These are phyloP conservation scores for Morinoia aosen DNA, from an alignment of 2,888 invertebrate species.

Conservation along the genomic window DNA sequence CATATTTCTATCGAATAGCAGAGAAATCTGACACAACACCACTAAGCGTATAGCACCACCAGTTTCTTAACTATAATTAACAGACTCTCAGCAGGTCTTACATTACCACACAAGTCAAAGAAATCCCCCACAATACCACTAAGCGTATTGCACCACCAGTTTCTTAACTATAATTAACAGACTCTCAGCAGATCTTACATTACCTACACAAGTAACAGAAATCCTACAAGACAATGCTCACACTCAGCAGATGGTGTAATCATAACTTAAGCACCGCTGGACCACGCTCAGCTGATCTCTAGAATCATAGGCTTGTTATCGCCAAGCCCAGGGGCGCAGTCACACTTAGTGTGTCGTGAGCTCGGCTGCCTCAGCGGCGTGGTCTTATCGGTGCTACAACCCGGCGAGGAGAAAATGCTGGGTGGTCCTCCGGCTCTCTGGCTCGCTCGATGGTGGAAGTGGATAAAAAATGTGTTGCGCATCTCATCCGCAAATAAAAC, in stretches of 20 bases:
- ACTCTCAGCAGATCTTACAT: too few species aligned
- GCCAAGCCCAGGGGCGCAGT: neutral
- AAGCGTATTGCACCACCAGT: too few species aligned
- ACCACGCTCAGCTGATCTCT: neutral
- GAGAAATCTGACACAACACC: too few species aligned
- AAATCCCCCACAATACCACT: neutral
- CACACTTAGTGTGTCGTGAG: conserved; percentile 2
- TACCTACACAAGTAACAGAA: neutral
- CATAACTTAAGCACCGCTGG: neutral
- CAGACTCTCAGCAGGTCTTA: too few species aligned
- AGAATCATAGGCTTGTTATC: neutral
- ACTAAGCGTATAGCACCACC: too few species aligned
- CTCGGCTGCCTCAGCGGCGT: neutral
- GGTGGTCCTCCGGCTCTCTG: neutral
- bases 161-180: too few species aligned
- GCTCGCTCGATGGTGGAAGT: neutral
- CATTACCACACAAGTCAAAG: neutral
- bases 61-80: too few species aligned
- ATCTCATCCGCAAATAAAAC: neutral
- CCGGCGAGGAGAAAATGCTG: neutral
- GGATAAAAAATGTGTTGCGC: neutral
- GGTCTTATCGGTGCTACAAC: neutral
- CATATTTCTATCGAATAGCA: too few species aligned
- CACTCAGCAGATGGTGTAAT: neutral
- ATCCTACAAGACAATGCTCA: neutral